Evolutionary conservation across 2,113 vertebrate species (phyloP).

Genomic region (Sturnira hondurensis): DNA sequence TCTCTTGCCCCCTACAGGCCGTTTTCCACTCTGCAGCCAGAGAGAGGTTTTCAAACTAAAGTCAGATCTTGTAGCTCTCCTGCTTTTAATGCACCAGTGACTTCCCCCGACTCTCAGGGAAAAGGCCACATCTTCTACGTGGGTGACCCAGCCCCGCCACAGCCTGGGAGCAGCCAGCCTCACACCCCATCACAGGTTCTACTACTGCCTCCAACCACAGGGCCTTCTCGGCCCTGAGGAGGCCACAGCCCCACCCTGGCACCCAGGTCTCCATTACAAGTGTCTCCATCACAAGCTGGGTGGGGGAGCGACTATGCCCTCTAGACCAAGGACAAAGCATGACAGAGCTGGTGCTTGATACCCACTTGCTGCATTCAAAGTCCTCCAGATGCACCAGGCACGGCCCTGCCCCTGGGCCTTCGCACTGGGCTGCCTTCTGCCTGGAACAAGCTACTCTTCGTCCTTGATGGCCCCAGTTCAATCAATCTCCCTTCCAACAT

Average conservation of each 20-base stretch:
- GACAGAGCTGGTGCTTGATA: fast-evolving
- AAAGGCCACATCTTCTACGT: not conserved
- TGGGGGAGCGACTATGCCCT: not conserved
- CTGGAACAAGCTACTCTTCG: not conserved
- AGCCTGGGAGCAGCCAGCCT: not conserved
- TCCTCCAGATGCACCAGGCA: not conserved
- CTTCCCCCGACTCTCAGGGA: not conserved
- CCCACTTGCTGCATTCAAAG: fast-evolving
- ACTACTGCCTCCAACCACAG: fast-evolving
- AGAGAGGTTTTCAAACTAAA: not conserved
- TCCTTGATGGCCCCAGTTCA: not conserved
- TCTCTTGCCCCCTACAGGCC: conserved; percentile 32
- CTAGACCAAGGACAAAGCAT: too few relatives aligned
- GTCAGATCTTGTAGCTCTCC: not conserved
- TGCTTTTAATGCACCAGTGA: not conserved
- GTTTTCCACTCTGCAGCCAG: not conserved
- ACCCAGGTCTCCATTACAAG: not conserved
- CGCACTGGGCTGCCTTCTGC: not conserved
- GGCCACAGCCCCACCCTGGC: not conserved
- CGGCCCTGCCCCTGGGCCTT: not conserved
- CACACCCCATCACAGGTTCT: not conserved
- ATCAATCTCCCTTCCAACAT: not conserved
- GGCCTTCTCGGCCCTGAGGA: not conserved
- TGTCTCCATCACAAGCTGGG: not conserved
- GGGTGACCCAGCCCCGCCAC: not conserved